Base-by-base conservation (phyloP, 2,888 invertebrate species). In the Athalia cordata region DNA sequence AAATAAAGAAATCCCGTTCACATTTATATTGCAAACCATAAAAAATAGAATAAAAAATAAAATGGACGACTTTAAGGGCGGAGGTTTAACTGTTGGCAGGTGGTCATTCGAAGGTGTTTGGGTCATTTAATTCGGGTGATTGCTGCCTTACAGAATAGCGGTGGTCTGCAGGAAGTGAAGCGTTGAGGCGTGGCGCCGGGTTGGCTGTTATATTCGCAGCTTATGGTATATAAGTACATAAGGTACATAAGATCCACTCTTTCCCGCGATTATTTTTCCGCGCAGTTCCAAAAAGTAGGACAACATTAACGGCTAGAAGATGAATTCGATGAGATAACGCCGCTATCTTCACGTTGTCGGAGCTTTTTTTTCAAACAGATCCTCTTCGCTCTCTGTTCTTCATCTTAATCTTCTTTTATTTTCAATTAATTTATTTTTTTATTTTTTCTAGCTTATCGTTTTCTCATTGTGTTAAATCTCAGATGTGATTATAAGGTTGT, bases 91-190 rank as follows among this genome's bases (percentile, higher is more conserved):
- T 45, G 11, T 45, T 65, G 15, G 47, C 13, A 45, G 49, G 47
- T 65, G n/a, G 8, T 11, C 9, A 43, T 7, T 52, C 45, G 29
- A 15, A 52, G 68, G 68, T 68, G 68, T 68, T 68, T 29, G 43
- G 68, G 43, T 55, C 68, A 68, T 68, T 68, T 68, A 55, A 68
- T 68, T 68, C 68, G 68, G 68, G 29, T 68, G 68, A 68, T 68
- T 68, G 68, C 68, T 52, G 68, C 52, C 29, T 29, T 52, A 68
- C 68, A 55, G 68, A 52, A 52, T 55, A 55, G 55, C 55, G n/a
- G 55, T n/a, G 68, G 52, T 49, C 15, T 52, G 55, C 68, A 68
- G 68, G 68, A 68, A 68, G 68, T 68, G 68, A 68, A 68, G 29
- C 68, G 68, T 68, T 68, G 13, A 55, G 52, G 52, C 68, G 68